A percentile compares a stretch with the other conserved stretches of the same genome.
Conservation (phyloP, 2,113 vertebrate genomes). For the Aegithalos caudatus region DNA sequence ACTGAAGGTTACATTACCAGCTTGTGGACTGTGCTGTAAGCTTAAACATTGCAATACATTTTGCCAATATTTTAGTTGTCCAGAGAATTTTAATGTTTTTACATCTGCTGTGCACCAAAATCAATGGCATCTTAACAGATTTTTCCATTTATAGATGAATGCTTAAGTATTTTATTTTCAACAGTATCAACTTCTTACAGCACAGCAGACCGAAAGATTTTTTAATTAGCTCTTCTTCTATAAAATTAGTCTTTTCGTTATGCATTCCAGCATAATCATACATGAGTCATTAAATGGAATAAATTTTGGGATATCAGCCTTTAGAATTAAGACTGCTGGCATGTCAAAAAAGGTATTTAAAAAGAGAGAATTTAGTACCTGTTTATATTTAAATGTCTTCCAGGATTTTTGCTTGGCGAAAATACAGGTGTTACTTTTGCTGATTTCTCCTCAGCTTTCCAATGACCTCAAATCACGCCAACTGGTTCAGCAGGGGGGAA, state of each 20-base stretch:
- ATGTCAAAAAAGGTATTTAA: not conserved
- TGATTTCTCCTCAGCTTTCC: not conserved
- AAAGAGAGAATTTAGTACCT: not conserved
- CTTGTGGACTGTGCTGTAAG: not conserved
- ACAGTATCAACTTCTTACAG: not conserved
- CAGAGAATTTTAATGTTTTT: not conserved
- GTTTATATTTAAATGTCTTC: not conserved
- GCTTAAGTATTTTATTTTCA: not conserved
- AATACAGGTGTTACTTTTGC: not conserved
- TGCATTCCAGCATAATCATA: not conserved
- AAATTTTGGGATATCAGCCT: not conserved
- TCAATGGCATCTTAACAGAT: not conserved
- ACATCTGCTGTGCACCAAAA: not conserved
- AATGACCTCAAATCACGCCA: rapidly evolving
- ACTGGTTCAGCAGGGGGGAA: not conserved
- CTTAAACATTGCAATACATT: not conserved
- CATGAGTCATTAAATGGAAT: not conserved
- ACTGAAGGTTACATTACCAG: not conserved
- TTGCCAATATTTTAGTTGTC: not conserved
- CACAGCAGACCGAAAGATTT: not conserved
- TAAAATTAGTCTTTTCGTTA: not conserved
- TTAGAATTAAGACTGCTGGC: not conserved
- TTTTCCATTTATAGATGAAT: not conserved
- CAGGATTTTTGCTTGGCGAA: not conserved
- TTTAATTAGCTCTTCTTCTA: not conserved